These are phyloP conservation scores for Aelia acuminata DNA, from an alignment of 2,888 invertebrate species.

Conservation along the genomic window DNA sequence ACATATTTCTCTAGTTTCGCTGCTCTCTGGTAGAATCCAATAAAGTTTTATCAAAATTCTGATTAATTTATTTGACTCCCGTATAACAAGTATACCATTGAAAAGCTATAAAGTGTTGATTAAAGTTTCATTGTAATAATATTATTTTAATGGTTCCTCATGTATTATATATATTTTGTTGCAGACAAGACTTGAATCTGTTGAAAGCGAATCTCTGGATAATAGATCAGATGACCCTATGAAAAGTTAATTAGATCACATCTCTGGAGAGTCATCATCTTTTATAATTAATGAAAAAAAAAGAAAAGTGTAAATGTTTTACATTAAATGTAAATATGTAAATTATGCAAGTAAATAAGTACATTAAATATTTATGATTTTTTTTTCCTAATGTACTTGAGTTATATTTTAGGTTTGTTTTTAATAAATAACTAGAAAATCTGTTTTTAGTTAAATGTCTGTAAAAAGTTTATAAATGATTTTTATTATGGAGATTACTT, in stretches of 20 bases:
- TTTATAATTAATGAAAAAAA: not conserved
- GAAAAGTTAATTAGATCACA: not conserved
- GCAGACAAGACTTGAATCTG: conserved; percentile 57
- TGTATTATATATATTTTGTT: conserved; percentile 37
- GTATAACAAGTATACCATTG: too few species aligned
- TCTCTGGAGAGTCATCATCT: not conserved
- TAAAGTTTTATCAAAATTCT: too few species aligned
- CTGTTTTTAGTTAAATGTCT: not conserved
- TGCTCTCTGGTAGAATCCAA: too few species aligned
- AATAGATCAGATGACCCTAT: conserved; percentile 24
- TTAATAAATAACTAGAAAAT: not conserved
- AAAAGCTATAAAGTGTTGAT: too few species aligned
- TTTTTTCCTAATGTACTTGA: not conserved
- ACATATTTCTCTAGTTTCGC: too few species aligned
- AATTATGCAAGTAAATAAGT: conserved; percentile 19
- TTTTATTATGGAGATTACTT: not conserved
- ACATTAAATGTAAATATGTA: conserved; percentile 12
- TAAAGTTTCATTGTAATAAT: too few species aligned
- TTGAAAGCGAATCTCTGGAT: conserved; percentile 54
- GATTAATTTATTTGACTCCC: too few species aligned
- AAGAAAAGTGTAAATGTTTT: conserved; percentile 1
- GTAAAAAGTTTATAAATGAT: not conserved
- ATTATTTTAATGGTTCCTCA: not conserved
- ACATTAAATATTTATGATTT: not conserved
- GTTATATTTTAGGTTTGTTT: conserved; percentile 4